These are phyloP conservation scores for Myrmecophaga tridactyla DNA, from an alignment of 2,113 vertebrate species.

Conservation along the genomic window DNA sequence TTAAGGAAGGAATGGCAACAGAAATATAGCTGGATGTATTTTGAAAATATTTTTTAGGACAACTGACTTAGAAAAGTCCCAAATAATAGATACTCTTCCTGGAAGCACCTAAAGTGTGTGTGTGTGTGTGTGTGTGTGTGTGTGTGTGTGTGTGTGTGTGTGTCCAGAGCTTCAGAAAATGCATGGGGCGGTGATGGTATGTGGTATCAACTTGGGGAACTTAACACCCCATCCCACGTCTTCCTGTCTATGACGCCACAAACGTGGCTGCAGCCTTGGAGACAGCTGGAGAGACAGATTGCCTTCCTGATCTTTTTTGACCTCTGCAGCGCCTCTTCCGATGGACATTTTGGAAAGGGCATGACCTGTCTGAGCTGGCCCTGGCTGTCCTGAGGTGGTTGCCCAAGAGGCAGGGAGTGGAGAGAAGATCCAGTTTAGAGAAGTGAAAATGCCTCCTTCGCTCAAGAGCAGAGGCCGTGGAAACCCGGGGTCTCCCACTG, in stretches of 20 bases:
- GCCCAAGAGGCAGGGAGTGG: neutral
- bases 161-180: conserved; percentile 2
- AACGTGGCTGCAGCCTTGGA: neutral
- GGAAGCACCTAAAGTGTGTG: conserved; percentile 27
- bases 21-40: neutral
- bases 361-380: neutral
- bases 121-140: neutral
- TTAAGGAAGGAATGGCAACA: neutral
- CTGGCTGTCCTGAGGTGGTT: neutral
- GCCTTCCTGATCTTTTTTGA: neutral
- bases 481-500: neutral
- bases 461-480: neutral
- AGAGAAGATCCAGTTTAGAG: neutral
- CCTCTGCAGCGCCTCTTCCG: neutral
- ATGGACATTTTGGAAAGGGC: neutral
- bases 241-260: neutral
- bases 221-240: neutral
- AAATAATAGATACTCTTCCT: conserved; percentile 14
- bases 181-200: neutral
- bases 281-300: neutral
- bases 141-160: neutral
- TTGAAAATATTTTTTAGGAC: neutral
- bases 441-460: neutral
- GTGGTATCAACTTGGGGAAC: neutral
- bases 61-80: conserved; percentile 21